phyloP scores from a whole-genome alignment of 2,113 vertebrate genomes.

The zebrafish (Danio rerio) region DNA sequence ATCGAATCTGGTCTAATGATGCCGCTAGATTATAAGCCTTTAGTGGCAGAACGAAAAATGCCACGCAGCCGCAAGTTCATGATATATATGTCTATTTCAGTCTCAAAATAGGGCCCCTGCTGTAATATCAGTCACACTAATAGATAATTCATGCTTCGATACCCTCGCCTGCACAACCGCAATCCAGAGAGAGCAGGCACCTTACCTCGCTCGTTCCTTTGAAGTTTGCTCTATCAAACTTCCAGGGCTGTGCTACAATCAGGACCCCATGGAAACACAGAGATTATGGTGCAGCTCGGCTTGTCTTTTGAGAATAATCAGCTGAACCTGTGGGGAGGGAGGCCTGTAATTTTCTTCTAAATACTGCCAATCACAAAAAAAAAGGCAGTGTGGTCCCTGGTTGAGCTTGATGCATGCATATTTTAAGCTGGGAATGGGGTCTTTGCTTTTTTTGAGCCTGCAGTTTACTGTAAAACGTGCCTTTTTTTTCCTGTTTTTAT shows the following conservation, averaged over 20 bases:
- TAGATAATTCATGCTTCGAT: slow-evolving; percentile 57
- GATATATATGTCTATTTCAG: slow-evolving; percentile 57
- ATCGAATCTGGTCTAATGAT: slow-evolving; percentile 14
- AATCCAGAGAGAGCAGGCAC: slow-evolving; percentile 56
- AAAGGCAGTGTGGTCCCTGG: background rate
- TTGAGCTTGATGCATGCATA: slow-evolving; percentile 5
- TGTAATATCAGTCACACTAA: slow-evolving; percentile 60
- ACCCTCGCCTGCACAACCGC: slow-evolving; percentile 54
- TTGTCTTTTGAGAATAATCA: slow-evolving; percentile 69
- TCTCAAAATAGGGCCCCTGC: slow-evolving; percentile 54
- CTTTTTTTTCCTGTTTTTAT: slow-evolving; percentile 7
- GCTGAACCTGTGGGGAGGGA: slow-evolving; percentile 63
- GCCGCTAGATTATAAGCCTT: slow-evolving; percentile 32
- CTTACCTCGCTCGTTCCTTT: slow-evolving; percentile 52
- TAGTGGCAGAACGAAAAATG: slow-evolving; percentile 49
- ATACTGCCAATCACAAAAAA: slow-evolving; percentile 49
- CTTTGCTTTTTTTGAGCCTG: background rate
- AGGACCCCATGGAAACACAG: slow-evolving; percentile 63
- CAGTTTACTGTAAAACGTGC: background rate
- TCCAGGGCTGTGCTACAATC: slow-evolving; percentile 63
- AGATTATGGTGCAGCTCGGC: slow-evolving; percentile 64
- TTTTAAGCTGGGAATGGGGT: background rate
- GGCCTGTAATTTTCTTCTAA: slow-evolving; percentile 65
- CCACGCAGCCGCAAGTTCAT: slow-evolving; percentile 48
- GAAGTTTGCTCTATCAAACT: slow-evolving; percentile 68